Evolutionary conservation across 2,797 vertebrate species (phyloP).

Genomic region (Nannoperca obscura): DNA sequence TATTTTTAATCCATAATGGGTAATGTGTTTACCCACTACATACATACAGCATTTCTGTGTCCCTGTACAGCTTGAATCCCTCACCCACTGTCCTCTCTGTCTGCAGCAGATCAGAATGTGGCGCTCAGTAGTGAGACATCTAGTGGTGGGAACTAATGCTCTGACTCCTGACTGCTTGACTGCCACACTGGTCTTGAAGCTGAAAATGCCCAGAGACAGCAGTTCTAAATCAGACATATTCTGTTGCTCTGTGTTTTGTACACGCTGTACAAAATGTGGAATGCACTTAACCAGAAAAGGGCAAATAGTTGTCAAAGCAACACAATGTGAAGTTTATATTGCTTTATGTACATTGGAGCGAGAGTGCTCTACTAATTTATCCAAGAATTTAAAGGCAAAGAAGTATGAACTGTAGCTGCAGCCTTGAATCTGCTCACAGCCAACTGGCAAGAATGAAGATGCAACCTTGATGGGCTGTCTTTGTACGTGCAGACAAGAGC

Average conservation of each 20-base stretch:
- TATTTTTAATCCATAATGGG: neutral
- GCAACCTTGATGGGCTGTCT: slow-evolving; percentile 44
- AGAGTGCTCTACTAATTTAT: neutral
- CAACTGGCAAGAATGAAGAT: slow-evolving; percentile 12
- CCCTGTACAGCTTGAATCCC: neutral
- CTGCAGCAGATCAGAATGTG: slow-evolving; percentile 32
- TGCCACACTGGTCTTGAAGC: slow-evolving; percentile 38
- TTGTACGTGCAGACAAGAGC: slow-evolving; percentile 26
- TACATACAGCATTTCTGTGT: neutral
- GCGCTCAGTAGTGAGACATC: slow-evolving; percentile 43
- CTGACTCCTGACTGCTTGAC: neutral
- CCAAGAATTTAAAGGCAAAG: slow-evolving; percentile 14
- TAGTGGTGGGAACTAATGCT: slow-evolving; percentile 43
- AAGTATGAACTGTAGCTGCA: slow-evolving; percentile 1
- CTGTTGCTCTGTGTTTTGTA: neutral
- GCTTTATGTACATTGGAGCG: neutral
- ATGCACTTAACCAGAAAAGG: neutral
- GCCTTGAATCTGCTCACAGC: slow-evolving; percentile 27
- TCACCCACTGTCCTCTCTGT: slow-evolving; percentile 8
- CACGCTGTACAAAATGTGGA: slow-evolving; percentile 7
- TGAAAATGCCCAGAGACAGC: slow-evolving; percentile 22
- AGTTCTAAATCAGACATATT: neutral
- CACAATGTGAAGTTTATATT: neutral
- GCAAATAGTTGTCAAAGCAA: slow-evolving; percentile 23
- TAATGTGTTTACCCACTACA: neutral